Evolutionary conservation across 2,113 vertebrate genomes (phyloP).

Genomic region (Dasyurus viverrinus): DNA sequence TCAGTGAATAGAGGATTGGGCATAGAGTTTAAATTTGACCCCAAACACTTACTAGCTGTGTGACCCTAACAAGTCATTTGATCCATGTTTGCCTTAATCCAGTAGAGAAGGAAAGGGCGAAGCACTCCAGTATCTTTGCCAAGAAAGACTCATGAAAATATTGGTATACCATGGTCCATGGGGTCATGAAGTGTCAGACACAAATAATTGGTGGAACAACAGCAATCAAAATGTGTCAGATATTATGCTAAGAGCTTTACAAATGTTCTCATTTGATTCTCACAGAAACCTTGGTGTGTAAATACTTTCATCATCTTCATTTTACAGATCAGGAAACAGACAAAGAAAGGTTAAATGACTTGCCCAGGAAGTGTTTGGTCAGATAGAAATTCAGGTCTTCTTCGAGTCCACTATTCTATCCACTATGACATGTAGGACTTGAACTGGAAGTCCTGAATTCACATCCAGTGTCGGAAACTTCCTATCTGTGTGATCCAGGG

Average conservation of each 20-base stretch:
- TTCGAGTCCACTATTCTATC: neutral
- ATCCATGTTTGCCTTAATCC: neutral
- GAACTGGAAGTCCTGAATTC: neutral
- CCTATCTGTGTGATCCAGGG: neutral
- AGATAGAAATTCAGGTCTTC: neutral
- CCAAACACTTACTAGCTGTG: neutral
- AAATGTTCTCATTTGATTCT: neutral
- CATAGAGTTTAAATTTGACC: neutral
- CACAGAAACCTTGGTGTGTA: neutral
- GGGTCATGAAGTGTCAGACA: neutral
- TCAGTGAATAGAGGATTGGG: neutral
- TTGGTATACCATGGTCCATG: neutral
- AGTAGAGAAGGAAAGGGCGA: neutral
- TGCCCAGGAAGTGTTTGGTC: neutral
- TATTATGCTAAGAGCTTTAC: neutral
- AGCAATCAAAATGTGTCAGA: neutral
- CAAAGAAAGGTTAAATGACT: neutral
- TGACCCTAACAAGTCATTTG: neutral
- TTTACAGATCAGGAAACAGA: neutral
- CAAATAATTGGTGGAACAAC: neutral
- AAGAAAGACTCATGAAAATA: neutral
- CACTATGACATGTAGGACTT: neutral
- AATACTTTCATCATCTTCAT: neutral
- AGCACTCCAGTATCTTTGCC: neutral
- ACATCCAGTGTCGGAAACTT: neutral